Evolutionary conservation across 2,113 vertebrate species (phyloP), one percentile per base, ranked within the genome.

Genomic region (Heloderma charlesbogerti): DNA sequence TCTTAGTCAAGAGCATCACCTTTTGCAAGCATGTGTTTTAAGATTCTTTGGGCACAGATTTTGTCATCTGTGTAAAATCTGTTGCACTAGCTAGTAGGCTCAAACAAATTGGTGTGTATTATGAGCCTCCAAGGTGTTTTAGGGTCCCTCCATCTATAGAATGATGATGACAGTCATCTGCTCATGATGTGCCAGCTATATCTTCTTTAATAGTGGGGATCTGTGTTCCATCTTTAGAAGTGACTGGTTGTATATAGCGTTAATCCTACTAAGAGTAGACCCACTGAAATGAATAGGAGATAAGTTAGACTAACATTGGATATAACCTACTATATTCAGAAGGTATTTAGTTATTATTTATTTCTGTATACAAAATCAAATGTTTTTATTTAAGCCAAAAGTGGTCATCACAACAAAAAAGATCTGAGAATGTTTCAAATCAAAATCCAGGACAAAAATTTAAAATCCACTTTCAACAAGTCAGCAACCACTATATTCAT

Each of bases 31-130:
- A 1, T 57, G 54, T 3, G 57, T 34, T 82, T 25, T 34, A 74
- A 90, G 88, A 7, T 72, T 80, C 43, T 22, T 31, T 89, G 90
- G 88, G 60, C n/a, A 87, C 71, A 83, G 29, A 0, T 92, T 84
- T 82, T 88, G 82, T 75, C 43, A 43, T 78, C 88, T 31, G 27
- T 45, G 81, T 0, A 75, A 48, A 87, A 87, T 29, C 37, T 87
- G 0, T 16, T 79, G 45, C 3, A 7, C 51, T 34, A 90, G 75
- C 83, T 86, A 91, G 74, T 31, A 80, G 40, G 22, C 40, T 91
- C 67, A 88, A 37, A 88, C 54, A 75, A 87, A 60, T 57, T 40
- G 51, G 71, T 60, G 25, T 54, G n/a, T 77, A 87, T 87, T 40
- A 60, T 87, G 85, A 86, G 74, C 20, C 22, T 80, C 31, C 48